Percentiles rank a stretch among this genome's conserved stretches.
Evolutionary conservation across 2,797 vertebrate species (phyloP).

Genomic region (Artibeus jamaicensis): DNA sequence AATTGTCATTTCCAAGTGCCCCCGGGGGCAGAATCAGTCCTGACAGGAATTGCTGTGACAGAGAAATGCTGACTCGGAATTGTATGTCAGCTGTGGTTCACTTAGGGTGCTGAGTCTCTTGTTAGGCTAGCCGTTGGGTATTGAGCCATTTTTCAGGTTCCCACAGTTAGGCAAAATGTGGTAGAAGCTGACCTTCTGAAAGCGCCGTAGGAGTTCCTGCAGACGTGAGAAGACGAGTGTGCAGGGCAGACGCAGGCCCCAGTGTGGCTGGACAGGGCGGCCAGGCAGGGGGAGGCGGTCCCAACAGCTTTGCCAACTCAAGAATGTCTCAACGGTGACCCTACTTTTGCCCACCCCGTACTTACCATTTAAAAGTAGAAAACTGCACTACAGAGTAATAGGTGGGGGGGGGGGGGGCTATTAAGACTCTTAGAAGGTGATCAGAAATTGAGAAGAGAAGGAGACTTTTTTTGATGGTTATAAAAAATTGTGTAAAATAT

Average conservation of each 20-base stretch:
- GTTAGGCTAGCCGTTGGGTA: neutral
- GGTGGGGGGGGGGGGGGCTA: neutral
- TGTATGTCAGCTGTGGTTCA: neutral
- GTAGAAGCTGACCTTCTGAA: neutral
- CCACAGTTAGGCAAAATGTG: neutral
- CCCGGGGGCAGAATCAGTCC: neutral
- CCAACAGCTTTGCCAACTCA: too few relatives aligned
- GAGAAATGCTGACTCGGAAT: neutral
- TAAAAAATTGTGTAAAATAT: neutral
- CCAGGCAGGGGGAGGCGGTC: neutral
- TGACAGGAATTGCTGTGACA: neutral
- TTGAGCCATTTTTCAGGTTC: neutral
- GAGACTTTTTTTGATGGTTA: neutral
- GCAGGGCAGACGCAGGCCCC: neutral
- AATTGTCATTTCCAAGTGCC: neutral
- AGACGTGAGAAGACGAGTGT: neutral
- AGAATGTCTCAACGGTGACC: neutral
- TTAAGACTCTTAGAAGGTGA: neutral
- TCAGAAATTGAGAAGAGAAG: neutral
- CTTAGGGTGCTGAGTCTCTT: neutral
- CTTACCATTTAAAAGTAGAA: neutral
- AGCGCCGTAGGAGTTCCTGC: neutral
- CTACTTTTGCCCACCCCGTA: neutral
- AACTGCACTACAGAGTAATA: neutral
- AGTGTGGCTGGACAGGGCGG: rapidly evolving